Base-by-base conservation (phyloP, 2,113 vertebrate genomes). In the Solenodon paradoxus region DNA sequence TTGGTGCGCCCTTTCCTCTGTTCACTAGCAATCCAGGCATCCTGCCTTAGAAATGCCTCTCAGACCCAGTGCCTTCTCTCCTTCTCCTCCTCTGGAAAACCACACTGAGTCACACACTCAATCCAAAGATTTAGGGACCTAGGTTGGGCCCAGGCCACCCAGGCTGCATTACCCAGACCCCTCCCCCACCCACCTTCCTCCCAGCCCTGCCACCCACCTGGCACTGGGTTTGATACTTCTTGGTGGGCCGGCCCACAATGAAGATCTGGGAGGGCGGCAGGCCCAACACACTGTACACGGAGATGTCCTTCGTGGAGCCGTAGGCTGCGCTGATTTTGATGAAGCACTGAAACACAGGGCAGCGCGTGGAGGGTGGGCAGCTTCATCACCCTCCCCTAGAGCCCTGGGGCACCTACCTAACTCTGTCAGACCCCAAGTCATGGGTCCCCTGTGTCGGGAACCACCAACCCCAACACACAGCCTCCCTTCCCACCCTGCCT, bases 281-380 rank as follows among this genome's bases (percentile, higher is more conserved):
- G 63, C 99, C 99, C 95, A 99, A 98, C 97, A 99, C 99, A 72
- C 98, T 99, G 98, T 99, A 99, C 97, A 99, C 99, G 0, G 99
- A 99, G 98, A 99, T 99, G 98, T 99, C 99, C 98, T 99, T 99
- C 97, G 99, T 99, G 96, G 99, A 99, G 90, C 99, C 99, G 0
- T 99, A 99, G 19, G 99, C 99, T 0, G 99, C 99, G 80, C 99
- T 99, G 98, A 99, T 99, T 98, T 99, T 99, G 98, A 99, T 99
- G 98, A 99, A 99, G 98, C 99, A 99, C 99, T 99, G 98, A 80
- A 97, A 98, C 47, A 72, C 79, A 89, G 55, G 53, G 81, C 64
- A 38, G 16, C 45, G 69, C 74, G 11, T 47, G 84, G 51, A 42
- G 53, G 40, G 40, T 7, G 20, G 38, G 5, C 1, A 2, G 78